phyloP scores from a whole-genome alignment of 2,113 vertebrate species.

The Cryptomyrus ogoouensis region DNA sequence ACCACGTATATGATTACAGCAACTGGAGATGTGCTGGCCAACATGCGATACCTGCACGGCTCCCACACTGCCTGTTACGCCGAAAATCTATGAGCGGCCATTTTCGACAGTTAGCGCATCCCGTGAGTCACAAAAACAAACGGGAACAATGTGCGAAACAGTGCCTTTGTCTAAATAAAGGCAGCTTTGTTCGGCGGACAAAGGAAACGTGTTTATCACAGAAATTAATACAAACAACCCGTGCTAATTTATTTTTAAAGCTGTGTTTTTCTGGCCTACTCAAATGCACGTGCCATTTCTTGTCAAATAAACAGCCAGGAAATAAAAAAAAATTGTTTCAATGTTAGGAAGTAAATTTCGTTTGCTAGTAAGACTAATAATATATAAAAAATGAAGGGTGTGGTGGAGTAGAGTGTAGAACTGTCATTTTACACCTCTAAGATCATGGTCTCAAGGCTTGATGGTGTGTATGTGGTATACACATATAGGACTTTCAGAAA shows the following conservation, averaged over 20 bases:
- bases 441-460: not conserved
- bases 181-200: not conserved
- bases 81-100: not conserved
- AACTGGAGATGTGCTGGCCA: not conserved
- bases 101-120: not conserved
- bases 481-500: not conserved
- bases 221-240: not conserved
- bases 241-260: constrained; percentile 6
- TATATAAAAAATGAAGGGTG: not conserved
- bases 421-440: not conserved
- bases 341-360: not conserved
- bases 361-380: not conserved
- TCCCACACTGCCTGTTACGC: not conserved
- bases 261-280: not conserved
- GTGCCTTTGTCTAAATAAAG: not conserved
- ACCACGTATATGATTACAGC: not conserved
- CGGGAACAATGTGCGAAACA: not conserved
- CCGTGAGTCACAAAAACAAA: not conserved
- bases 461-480: not conserved
- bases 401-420: not conserved
- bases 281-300: not conserved
- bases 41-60: not conserved
- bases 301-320: not conserved
- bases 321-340: not conserved
- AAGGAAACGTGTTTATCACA: not conserved